Evolutionary conservation across 1,140 invertebrate species (phyloP), one percentile per base, ranked within the genome.

Genomic region (Drosophila pallidifrons): DNA sequence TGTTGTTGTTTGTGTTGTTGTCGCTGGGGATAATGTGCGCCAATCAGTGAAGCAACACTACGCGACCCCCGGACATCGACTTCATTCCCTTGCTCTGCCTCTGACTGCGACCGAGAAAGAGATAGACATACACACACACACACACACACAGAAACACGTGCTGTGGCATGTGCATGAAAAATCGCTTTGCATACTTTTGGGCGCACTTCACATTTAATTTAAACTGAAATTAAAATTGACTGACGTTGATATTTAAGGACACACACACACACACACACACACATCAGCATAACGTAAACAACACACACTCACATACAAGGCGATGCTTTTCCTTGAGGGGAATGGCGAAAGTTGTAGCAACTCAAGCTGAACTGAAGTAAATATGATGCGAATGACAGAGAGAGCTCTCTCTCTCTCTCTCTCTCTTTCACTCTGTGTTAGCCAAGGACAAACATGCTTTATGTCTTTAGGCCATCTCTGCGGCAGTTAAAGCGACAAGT

Each of bases 191-290:
- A 88, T 79, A 81, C 76, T 79, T 79, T 65, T 58, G 43, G 75
- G 67, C 75, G 51, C 82, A 86, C 82, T 86, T 87, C 82, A 82
- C 79, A 82, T 88, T 82, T 88, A 86, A 87, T 82, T 87, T 69
- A 67, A 61, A 52, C 69, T 63, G 64, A 87, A 87, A 87, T 87
- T 88, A 87, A 87, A 87, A 87, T 87, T 87, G 83, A 87, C 83
- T 87, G 83, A 83, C 83, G 73, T 88, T 82, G 65, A 87, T 87
- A 88, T 87, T 87, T 77, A 60, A 55, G 57, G 47, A 60, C 15
- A 45, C 67, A 85, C 11, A 43, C 38, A 43, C 5, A 13, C 38
- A 32, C 16, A 25, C 59, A 7, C 46, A 13, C 10, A n/a, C 63
- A 13, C 3, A 3, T 81, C 72, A 69, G 69, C 67, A 61, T 57